Evolutionary conservation across 2,888 invertebrate species (phyloP), one percentile per base, ranked within the genome.

Genomic region (Eupeodes luniger): DNA sequence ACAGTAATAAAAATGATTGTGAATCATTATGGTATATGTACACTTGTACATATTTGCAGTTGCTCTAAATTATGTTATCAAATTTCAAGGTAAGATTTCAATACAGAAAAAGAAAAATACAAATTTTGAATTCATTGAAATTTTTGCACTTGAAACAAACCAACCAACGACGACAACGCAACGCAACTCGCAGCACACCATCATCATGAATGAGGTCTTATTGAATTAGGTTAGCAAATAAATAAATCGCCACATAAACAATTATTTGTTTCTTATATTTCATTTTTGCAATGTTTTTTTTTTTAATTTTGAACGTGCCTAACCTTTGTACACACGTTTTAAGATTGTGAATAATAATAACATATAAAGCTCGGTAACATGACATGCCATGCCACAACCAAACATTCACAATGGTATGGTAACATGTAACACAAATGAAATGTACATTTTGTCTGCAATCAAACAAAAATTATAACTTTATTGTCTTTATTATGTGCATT

Each of bases 61-160:
- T 62, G 51, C 51, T 62, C 62, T 47, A 75, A 57, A 64, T 75
- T 75, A 36, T 62, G 75, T 53, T 75, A 75, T 75, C 75, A 62
- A 62, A 53, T 75, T 62, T 64, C 61, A 75, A 75, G 62, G 75
- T 51, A 36, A 75, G 19, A 51, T 57, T 57, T 19, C 12, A 67
- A 34, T 11, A 16, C 0, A 11, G 10, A 10, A 47, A 49, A 64
- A 64, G 19, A 57, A 27, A 11, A 34, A 57, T 11, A 34, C 11
- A 27, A 67, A 19, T 64, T 47, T 49, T 51, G 44, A 74, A 69
- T 76, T 83, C 70, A 81, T 61, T 80, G 80, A 83, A 76, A 61
- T 79, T 83, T 40, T 82, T 70, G 79, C 83, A 80, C 83, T 83
- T 61, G 53, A 81, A 83, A 72, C 83, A 72, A 53, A 57, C 62